These are phyloP conservation scores for Pterocles orientalis DNA, from an alignment of 2,113 vertebrate species.

Conservation along the genomic window DNA sequence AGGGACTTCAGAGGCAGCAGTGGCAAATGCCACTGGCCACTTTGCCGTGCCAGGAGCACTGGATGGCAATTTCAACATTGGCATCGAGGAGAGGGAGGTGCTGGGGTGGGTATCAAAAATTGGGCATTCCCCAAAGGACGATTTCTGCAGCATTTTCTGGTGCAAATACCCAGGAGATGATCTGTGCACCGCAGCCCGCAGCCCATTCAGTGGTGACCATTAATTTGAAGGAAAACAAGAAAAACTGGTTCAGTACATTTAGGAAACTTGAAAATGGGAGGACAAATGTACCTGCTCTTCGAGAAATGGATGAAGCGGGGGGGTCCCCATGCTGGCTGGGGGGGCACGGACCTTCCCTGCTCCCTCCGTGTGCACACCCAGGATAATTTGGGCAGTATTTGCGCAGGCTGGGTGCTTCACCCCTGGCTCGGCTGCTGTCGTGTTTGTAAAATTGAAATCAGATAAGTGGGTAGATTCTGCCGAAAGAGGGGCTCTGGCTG, in stretches of 20 bases:
- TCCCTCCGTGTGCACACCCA: fast-evolving
- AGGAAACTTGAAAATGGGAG: slow-evolving; percentile 46
- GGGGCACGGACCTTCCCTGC: background rate
- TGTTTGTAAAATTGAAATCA: background rate
- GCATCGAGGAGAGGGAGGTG: background rate
- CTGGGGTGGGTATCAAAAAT: fast-evolving
- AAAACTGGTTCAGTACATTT: slow-evolving; percentile 59
- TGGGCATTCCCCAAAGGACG: background rate
- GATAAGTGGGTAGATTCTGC: background rate
- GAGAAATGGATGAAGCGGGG: background rate
- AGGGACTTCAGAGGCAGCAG: background rate
- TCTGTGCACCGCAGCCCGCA: background rate
- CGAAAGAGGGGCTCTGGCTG: background rate
- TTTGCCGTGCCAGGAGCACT: background rate
- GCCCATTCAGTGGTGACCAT: background rate
- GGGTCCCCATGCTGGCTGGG: background rate
- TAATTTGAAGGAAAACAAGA: slow-evolving; percentile 44
- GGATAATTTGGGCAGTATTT: background rate
- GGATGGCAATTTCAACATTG: background rate
- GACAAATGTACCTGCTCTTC: background rate
- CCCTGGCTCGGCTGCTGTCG: fast-evolving
- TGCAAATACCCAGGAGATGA: fast-evolving
- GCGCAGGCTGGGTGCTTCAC: background rate
- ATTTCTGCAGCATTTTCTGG: background rate
- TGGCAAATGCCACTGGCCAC: fast-evolving